Evolutionary conservation across 2,888 invertebrate genomes (phyloP).

Genomic region (Lamellibrachia satsuma): DNA sequence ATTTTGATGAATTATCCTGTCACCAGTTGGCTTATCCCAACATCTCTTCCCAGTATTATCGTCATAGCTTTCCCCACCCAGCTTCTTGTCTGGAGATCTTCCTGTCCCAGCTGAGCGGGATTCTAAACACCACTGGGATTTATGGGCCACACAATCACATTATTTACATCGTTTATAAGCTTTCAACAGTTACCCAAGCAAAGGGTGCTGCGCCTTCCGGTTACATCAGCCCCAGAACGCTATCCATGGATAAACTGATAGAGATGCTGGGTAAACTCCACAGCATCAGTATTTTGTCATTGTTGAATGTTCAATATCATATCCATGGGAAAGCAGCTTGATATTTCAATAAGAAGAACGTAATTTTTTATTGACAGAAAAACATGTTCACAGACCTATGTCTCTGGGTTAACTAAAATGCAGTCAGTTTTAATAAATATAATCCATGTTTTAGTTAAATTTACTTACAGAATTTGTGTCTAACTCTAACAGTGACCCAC

Average conservation of each 20-base stretch:
- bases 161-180: constrained; percentile 17
- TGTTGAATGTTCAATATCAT: neutral
- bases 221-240: neutral
- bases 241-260: neutral
- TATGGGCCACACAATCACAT: constrained; percentile 7
- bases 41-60: neutral
- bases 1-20: neutral
- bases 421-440: neutral
- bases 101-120: neutral
- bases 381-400: too few species aligned
- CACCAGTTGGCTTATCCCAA: neutral
- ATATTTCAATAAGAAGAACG: neutral
- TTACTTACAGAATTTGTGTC: neutral
- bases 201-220: neutral
- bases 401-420: neutral
- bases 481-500: too few species aligned
- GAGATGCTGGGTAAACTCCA: neutral
- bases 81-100: neutral
- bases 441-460: neutral
- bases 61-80: neutral
- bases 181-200: constrained; percentile 17
- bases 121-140: neutral
- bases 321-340: neutral
- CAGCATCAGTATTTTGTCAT: neutral
- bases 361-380: too few species aligned